Base-by-base conservation (phyloP, 2,113 vertebrate genomes). In the Calidris pugnax region DNA sequence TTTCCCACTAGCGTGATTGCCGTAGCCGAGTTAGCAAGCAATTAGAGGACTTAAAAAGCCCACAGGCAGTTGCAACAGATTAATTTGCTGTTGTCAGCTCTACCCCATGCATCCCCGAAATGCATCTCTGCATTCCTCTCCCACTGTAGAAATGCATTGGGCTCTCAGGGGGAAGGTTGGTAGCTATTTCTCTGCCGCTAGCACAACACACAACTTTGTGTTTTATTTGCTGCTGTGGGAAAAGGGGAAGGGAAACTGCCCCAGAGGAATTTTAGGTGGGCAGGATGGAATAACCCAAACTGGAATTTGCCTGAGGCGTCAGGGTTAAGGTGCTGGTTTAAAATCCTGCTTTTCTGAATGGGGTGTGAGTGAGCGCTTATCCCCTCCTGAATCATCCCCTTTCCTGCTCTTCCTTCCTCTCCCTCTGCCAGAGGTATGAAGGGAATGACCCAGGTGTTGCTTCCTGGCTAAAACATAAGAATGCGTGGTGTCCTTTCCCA, bases 371-470 rank as follows among this genome's bases (percentile, higher is more conserved):
- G 26, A 85, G 19, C 0, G 0, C 57, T 90, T 93, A 68, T 69
- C 53, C 57, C n/a, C 14, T 80, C 50, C 78, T 80, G 75, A 92
- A 63, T 96, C 91, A 68, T 33, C 39, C 37, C 22, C 14, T 87
- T 76, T 66, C 57, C 35, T 77, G 53, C 62, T 93, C 93, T 90
- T 95, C 81, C 77, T 89, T 95, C 84, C 80, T 94, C n/a, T 85
- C 48, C 45, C 43, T 68, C 30, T 87, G 77, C 43, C 74, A 90
- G 78, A 77, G 28, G 4, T n/a, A 8, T 14, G 48, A 73, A 89
- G 33, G 51, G 76, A 90, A 75, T 68, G 51, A 87, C 30, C 5
- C 27, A 93, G 41, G 57, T 95, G 35, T 85, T 92, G 53, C 66
- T 89, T 95, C 69, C 77, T 73, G 87, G 41, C 55, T 84, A 57